Conservation (phyloP, 2,888 invertebrate species). For the Lasioglossum morio region DNA sequence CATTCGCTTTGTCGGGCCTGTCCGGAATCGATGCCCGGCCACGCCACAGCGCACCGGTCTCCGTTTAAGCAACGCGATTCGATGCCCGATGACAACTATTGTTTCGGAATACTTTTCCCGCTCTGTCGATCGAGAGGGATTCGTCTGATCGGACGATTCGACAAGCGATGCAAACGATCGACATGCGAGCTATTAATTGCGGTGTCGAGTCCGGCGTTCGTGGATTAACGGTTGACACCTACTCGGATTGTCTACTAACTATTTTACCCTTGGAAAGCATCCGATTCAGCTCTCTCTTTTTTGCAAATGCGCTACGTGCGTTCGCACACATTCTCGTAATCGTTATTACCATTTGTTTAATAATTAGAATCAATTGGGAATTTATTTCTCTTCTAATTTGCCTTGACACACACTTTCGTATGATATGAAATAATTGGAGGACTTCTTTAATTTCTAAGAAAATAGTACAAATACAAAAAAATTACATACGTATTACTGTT, state of each 20-base stretch:
- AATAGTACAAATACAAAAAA: not conserved
- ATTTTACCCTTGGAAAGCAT: not conserved
- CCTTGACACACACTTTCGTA: not conserved
- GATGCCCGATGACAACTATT: constrained; percentile 1
- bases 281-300: not conserved
- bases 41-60: not conserved
- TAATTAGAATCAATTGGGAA: too few relatives aligned
- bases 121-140: not conserved
- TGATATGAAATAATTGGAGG: not conserved
- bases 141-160: not conserved
- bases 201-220: not conserved
- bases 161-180: not conserved
- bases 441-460: not conserved
- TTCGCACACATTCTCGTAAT: too few relatives aligned
- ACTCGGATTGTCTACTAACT: not conserved
- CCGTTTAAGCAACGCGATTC: constrained; percentile 4
- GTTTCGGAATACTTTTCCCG: constrained; percentile 5
- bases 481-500: not conserved
- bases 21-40: constrained; percentile 4
- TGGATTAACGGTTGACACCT: not conserved
- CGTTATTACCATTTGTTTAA: too few relatives aligned
- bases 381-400: too few relatives aligned
- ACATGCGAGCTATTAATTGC: constrained; percentile 7
- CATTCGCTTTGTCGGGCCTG: constrained; percentile 43
- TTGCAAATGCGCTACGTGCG: too few relatives aligned